Conservation (phyloP, 2,888 invertebrate genomes). For the Nysson spinosus region DNA sequence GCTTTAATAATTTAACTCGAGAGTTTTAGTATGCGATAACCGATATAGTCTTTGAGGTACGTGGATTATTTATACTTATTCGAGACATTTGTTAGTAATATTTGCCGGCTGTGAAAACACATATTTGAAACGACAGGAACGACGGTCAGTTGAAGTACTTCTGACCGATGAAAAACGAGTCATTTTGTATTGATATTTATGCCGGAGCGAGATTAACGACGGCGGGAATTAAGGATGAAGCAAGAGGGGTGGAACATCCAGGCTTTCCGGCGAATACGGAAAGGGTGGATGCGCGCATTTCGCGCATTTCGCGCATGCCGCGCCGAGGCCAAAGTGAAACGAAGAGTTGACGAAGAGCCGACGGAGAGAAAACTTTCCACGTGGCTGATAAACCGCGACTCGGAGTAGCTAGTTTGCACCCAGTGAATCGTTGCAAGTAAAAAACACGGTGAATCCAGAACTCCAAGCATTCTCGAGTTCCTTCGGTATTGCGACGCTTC, state of each 20-base stretch:
- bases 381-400: constrained; percentile 29
- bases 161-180: too few relatives aligned
- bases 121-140: too few relatives aligned
- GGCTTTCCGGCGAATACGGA: background rate
- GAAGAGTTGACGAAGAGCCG: background rate
- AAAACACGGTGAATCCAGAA: constrained; percentile 22
- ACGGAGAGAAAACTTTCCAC: constrained; percentile 11
- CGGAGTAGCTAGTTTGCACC: constrained; percentile 11
- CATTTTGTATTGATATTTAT: too few relatives aligned
- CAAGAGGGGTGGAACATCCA: background rate
- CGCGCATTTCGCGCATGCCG: constrained; percentile 54
- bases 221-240: background rate
- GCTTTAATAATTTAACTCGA: too few relatives aligned
- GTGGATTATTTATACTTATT: too few relatives aligned
- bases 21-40: too few relatives aligned
- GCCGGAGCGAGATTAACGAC: too few relatives aligned
- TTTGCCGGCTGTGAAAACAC: too few relatives aligned
- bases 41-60: too few relatives aligned
- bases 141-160: too few relatives aligned
- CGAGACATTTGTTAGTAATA: too few relatives aligned
- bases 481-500: background rate
- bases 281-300: constrained; percentile 34
- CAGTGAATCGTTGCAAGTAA: constrained; percentile 28
- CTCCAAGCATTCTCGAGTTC: too few relatives aligned
- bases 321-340: constrained; percentile 7